These are phyloP conservation scores for Epinephelus moara DNA, from an alignment of 2,113 vertebrate genomes.

Conservation along the genomic window DNA sequence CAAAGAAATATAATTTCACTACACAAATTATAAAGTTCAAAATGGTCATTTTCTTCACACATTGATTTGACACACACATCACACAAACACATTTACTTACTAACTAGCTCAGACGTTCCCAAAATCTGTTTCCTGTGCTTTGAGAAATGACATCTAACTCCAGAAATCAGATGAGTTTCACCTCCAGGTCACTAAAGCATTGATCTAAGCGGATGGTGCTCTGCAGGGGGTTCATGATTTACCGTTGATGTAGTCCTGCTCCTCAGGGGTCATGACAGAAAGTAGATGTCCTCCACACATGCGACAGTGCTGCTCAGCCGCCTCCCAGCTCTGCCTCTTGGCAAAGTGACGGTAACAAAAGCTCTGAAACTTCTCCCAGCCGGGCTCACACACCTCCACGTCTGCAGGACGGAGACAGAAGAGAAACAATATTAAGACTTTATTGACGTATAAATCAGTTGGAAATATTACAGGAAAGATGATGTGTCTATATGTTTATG, in stretches of 20 bases:
- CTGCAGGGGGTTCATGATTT: background rate
- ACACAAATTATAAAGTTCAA: too few relatives aligned
- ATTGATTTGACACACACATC: background rate
- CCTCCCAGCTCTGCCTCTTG: constrained; percentile 92
- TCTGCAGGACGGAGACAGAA: constrained; percentile 76
- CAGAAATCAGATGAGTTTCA: too few relatives aligned
- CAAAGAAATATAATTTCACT: too few relatives aligned
- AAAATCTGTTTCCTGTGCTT: too few relatives aligned
- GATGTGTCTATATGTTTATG: background rate
- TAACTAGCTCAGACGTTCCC: too few relatives aligned
- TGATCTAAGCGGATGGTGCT: too few relatives aligned
- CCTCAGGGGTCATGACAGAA: constrained; percentile 93
- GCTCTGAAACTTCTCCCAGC: constrained; percentile 94
- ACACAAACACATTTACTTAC: too few relatives aligned
- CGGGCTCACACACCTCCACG: constrained; percentile 85
- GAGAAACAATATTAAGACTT: too few relatives aligned
- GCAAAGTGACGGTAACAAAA: constrained; percentile 93
- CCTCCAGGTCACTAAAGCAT: too few relatives aligned
- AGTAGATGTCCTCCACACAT: constrained; percentile 88
- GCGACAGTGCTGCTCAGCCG: constrained; percentile 92
- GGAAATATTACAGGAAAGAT: background rate
- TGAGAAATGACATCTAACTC: too few relatives aligned
- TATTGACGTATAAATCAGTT: background rate
- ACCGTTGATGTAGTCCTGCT: constrained; percentile 94
- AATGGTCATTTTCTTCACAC: background rate